Evolutionary conservation across 1,140 invertebrate species (phyloP).

Genomic region (Drosophila gunungcola): DNA sequence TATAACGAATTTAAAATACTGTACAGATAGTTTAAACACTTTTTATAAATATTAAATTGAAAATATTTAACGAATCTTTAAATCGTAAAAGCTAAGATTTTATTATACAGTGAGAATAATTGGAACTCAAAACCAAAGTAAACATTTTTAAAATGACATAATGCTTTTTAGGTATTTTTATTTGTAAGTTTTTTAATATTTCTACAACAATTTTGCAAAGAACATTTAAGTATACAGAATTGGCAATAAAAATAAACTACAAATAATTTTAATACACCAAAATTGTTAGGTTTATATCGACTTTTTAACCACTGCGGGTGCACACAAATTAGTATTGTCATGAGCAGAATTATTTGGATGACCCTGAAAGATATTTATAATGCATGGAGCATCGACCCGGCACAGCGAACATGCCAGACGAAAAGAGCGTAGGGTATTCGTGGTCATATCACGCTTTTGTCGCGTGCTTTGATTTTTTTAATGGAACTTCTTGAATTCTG

Average conservation of each 20-base stretch:
- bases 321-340: not conserved
- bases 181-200: too few relatives aligned
- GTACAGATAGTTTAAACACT: constrained; percentile 16
- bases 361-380: not conserved
- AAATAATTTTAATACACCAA: not conserved
- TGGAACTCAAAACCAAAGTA: too few relatives aligned
- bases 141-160: too few relatives aligned
- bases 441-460: constrained; percentile 47
- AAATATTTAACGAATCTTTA: not conserved
- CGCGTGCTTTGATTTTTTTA: constrained; percentile 47
- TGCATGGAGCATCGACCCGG: not conserved
- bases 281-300: not conserved
- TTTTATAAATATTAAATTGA: not conserved
- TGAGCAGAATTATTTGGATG: not conserved
- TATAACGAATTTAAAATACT: constrained; percentile 13
- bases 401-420: not conserved
- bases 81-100: too few relatives aligned
- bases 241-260: not conserved
- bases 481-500: constrained; percentile 27
- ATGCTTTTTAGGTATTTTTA: too few relatives aligned
- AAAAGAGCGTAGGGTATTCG: constrained; percentile 8
- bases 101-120: too few relatives aligned
- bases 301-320: not conserved
- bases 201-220: too few relatives aligned
- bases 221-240: too few relatives aligned